Evolutionary conservation across 2,113 vertebrate species (phyloP).

Genomic region (Istiophorus platypterus): DNA sequence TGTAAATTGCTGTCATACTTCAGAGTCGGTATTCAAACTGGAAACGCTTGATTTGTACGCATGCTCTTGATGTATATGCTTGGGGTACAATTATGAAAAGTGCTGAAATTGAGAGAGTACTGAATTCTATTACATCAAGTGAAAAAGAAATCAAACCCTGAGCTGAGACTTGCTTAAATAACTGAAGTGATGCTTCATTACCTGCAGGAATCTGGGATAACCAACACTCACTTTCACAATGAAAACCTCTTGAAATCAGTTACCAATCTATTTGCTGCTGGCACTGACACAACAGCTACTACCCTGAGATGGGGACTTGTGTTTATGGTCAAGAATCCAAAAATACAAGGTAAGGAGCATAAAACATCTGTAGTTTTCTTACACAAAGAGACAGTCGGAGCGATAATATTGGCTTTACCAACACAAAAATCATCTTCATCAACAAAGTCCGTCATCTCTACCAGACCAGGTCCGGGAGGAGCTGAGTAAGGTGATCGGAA

Average conservation of each 20-base stretch:
- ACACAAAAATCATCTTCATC: background rate
- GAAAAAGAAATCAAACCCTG: no score
- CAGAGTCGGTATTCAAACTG: no score
- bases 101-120: no score
- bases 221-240: conserved; percentile 37
- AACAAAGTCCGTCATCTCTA: background rate
- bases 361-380: conserved; percentile 35
- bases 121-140: no score
- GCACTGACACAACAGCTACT: conserved; percentile 77
- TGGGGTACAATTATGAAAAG: no score
- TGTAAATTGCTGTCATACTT: no score
- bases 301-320: conserved; percentile 78
- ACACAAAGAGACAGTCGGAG: background rate
- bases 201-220: conserved; percentile 49
- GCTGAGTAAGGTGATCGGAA: background rate
- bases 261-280: conserved; percentile 70
- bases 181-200: no score
- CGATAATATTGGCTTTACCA: background rate
- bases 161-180: no score
- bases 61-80: no score
- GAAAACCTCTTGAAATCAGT: conserved; percentile 71
- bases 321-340: conserved; percentile 79
- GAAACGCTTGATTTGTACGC: no score
- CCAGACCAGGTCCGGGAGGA: background rate
- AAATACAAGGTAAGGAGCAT: conserved; percentile 76